phyloP scores from a whole-genome alignment of 2,113 vertebrate genomes.

The Oreotrochilus melanogaster region DNA sequence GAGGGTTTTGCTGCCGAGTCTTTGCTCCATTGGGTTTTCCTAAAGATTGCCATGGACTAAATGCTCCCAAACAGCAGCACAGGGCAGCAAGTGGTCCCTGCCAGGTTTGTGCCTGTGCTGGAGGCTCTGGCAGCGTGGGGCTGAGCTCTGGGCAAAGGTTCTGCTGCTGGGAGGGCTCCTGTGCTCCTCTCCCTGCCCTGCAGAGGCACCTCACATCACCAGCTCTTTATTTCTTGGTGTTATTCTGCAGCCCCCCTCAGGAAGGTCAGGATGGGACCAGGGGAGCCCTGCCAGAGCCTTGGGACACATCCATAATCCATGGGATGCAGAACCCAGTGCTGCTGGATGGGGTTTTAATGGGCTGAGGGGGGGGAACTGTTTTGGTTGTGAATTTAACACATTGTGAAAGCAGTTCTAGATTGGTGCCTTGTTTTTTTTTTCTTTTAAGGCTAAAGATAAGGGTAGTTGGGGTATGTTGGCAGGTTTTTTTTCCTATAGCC shows the following conservation, averaged over 20 bases:
- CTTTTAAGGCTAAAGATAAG: neutral
- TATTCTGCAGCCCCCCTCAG: neutral
- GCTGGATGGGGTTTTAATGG: neutral
- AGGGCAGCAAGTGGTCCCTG: neutral
- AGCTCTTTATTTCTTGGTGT: neutral
- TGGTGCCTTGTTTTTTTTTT: neutral
- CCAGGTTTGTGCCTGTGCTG: neutral
- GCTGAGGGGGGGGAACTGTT: neutral
- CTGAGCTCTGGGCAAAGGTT: neutral
- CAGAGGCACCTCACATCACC: neutral
- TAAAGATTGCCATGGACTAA: neutral
- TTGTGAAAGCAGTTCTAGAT: neutral
- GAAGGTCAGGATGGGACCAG: neutral
- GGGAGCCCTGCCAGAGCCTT: neutral
- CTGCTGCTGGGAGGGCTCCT: neutral
- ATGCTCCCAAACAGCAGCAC: neutral
- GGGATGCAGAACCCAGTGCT: neutral
- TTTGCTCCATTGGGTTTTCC: neutral
- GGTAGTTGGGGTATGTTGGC: neutral
- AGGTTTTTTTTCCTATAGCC: neutral
- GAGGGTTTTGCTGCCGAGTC: neutral
- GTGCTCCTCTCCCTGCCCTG: neutral
- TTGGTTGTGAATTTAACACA: neutral
- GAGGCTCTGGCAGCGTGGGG: neutral
- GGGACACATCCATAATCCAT: rapidly evolving